phyloP scores from a whole-genome alignment of 2,797 vertebrate genomes.

The Myiotriccus ornatus region DNA sequence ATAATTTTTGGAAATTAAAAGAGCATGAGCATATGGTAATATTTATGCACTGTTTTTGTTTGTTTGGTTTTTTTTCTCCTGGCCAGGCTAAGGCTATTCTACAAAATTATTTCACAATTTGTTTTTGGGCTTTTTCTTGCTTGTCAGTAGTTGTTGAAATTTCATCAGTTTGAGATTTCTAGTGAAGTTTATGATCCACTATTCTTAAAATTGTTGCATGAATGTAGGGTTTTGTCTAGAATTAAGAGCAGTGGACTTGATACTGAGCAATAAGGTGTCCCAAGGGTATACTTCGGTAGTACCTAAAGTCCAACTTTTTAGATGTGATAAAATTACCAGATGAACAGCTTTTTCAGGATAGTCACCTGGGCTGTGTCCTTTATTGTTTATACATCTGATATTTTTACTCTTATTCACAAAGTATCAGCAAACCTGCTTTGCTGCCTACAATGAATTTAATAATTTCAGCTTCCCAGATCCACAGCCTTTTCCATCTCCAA shows the following conservation, averaged over 20 bases:
- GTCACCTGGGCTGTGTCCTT: neutral
- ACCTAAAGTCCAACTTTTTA: neutral
- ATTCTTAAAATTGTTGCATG: neutral
- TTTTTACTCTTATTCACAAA: neutral
- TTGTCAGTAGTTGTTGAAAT: neutral
- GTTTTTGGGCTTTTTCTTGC: fast-evolving
- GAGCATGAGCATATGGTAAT: fast-evolving
- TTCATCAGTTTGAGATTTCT: neutral
- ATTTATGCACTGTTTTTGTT: neutral
- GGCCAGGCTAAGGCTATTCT: neutral
- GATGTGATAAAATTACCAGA: neutral
- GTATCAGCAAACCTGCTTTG: neutral
- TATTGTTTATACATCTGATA: neutral
- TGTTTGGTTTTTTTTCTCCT: neutral
- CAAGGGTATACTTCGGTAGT: neutral
- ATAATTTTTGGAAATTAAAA: neutral
- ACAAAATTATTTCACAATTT: neutral
- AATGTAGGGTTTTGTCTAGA: neutral
- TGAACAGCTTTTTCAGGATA: neutral
- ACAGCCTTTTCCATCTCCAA: neutral
- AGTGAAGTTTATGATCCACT: neutral
- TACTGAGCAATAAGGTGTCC: neutral
- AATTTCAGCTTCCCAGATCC: neutral
- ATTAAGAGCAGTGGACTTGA: neutral
- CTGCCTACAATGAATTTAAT: neutral